Evolutionary conservation across 2,113 vertebrate species (phyloP), one percentile per base, ranked within the genome.

Genomic region (Dunckerocampus dactyliophorus): DNA sequence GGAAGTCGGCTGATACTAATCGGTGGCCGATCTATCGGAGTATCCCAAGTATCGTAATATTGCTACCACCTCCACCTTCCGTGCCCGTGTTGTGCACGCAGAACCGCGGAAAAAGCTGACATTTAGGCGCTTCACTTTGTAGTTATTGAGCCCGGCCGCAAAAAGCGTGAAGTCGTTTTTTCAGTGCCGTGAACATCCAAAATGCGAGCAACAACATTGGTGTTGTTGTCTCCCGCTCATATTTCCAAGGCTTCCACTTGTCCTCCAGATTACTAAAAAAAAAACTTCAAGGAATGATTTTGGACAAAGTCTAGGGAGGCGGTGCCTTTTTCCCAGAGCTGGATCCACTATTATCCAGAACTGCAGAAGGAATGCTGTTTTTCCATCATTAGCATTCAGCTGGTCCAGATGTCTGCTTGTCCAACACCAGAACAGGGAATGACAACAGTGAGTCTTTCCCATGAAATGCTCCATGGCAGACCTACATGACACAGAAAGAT

Each of bases 361-460:
- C 72, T 22, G 31, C 46, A 47, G 7, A 11, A 58, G 47, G 52
- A 69, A 47, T 64, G 56, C 62, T 63, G 47, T 52, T 67, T 59
- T 67, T 31, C n/a, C n/a, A n/a, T n/a, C 64, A 50, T 16, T 49
- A 8, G 11, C 9, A 8, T 8, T 28, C 31, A 34, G 31, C 31
- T 0, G 37, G 69, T 82, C 78, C 85, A 87, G 85, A 85, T 87
- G 83, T 87, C 71, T 74, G 20, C 67, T 53, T 34, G 31, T 34
- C 31, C 31, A 8, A 34, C 4, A 34, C 31, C 31, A 28, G 24
- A 28, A 28, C 24, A 2, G 31, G 31, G 31, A 34, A 34, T 34
- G 31, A 34, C 31, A 34, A 34, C 5, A 34, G 31, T 5, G 31
- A 17, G 24, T 53, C 15, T 31, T 53, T 53, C 24, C 51, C 24